Conservation (phyloP, 2,113 vertebrate species). For the Oenanthe oenanthe region DNA sequence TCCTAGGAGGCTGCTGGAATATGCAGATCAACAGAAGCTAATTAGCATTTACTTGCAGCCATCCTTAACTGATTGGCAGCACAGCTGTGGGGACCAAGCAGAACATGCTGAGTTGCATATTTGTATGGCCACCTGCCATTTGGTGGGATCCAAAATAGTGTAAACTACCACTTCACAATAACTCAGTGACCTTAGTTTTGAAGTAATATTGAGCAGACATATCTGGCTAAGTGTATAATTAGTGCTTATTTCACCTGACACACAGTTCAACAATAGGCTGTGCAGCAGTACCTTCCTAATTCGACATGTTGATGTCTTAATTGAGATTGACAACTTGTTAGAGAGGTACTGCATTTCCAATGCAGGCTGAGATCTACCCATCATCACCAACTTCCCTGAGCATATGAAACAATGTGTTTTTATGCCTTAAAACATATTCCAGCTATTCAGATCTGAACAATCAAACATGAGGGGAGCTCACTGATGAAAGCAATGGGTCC, state of each 20-base stretch:
- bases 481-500: neutral
- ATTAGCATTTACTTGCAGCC: slow-evolving; percentile 86
- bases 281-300: slow-evolving; percentile 75
- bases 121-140: slow-evolving; percentile 85
- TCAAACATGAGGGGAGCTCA: neutral
- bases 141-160: slow-evolving; percentile 80
- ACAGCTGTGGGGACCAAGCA: slow-evolving; percentile 85
- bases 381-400: slow-evolving; percentile 21
- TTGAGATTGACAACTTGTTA: slow-evolving; percentile 80
- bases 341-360: slow-evolving; percentile 60
- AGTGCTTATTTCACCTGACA: slow-evolving; percentile 84
- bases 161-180: slow-evolving; percentile 76
- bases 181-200: slow-evolving; percentile 76
- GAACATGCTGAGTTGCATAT: slow-evolving; percentile 84
- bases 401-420: slow-evolving; percentile 26
- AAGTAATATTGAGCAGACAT: slow-evolving; percentile 72
- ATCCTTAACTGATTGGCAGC: slow-evolving; percentile 83
- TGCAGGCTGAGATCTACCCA: slow-evolving; percentile 41
- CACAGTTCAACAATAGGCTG: slow-evolving; percentile 73
- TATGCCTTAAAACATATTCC: slow-evolving; percentile 16
- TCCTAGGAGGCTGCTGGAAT: slow-evolving; percentile 81
- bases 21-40: slow-evolving; percentile 87
- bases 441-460: neutral
- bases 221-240: slow-evolving; percentile 77
- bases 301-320: slow-evolving; percentile 79